Percentiles rank a stretch among this genome's conserved stretches.
Conservation (phyloP, 2,888 invertebrate genomes). For the Erebia ligea region DNA sequence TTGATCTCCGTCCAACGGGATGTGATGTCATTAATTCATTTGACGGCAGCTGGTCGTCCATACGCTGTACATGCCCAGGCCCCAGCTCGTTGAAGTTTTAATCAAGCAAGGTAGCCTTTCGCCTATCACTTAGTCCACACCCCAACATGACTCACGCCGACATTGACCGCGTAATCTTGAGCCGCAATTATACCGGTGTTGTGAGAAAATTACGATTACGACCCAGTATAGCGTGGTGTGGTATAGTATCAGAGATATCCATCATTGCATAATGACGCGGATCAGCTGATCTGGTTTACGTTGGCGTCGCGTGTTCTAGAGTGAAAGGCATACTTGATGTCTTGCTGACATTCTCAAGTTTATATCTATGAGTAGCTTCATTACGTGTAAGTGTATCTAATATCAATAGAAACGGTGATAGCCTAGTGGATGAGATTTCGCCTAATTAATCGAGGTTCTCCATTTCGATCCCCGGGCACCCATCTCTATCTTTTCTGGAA, state of each 20-base stretch:
- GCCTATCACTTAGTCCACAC: constrained; percentile 38
- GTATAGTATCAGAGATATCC: constrained; percentile 33
- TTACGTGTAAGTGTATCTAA: no score
- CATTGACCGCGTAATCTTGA: constrained; percentile 63
- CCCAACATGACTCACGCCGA: constrained; percentile 54
- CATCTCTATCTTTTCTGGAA: no score
- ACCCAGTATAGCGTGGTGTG: background rate
- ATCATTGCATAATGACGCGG: constrained; percentile 36
- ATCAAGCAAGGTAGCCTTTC: background rate
- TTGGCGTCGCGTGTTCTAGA: constrained; percentile 4
- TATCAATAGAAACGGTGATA: no score
- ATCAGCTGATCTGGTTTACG: constrained; percentile 29
- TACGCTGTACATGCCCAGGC: no score
- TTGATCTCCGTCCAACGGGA: no score
- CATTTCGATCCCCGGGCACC: no score
- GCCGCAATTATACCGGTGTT: constrained; percentile 48
- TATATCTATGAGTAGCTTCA: no score
- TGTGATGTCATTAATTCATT: no score
- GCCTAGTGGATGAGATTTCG: no score
- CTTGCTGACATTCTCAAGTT: background rate
- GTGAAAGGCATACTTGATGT: background rate
- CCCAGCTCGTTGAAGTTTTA: no score
- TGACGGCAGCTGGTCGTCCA: no score
- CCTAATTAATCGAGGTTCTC: no score
- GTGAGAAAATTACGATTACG: constrained; percentile 44